Conservation (phyloP, 2,113 vertebrate genomes). For the Calyptommatus sinebrachiatus region DNA sequence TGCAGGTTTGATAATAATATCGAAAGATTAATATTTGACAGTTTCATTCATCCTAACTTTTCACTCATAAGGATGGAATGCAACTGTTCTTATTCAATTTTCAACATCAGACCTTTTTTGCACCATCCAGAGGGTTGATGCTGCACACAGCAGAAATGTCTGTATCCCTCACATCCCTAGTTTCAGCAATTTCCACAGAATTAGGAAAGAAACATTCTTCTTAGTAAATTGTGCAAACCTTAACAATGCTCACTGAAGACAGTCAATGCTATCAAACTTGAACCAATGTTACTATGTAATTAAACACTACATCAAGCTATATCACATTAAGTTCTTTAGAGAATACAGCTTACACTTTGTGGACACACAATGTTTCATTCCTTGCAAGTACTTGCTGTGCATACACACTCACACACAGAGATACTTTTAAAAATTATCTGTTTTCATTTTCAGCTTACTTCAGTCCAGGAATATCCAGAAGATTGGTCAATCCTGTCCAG, state of each 20-base stretch:
- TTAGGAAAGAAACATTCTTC: not conserved
- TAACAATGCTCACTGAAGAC: not conserved
- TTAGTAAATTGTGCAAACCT: not conserved
- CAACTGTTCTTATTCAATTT: not conserved
- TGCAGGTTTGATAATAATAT: no score
- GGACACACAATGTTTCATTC: not conserved
- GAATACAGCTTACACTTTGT: not conserved
- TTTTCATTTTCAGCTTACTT: slow-evolving; percentile 81
- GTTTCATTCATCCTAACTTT: no score
- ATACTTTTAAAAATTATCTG: not conserved
- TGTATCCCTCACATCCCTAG: not conserved
- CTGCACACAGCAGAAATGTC: not conserved
- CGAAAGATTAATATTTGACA: no score
- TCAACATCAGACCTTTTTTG: not conserved
- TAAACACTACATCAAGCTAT: not conserved
- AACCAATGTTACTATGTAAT: not conserved
- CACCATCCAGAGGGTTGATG: not conserved
- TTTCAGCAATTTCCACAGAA: not conserved
- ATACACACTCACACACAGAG: not conserved
- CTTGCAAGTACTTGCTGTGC: not conserved
- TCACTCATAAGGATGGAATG: no score
- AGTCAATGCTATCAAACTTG: not conserved
- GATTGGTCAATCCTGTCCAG: slow-evolving; percentile 96
- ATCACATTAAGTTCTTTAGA: not conserved
- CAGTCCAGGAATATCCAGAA: slow-evolving; percentile 92